phyloP scores from a whole-genome alignment of 92 coral and sea anemone genomes.

The Metridium senile region DNA sequence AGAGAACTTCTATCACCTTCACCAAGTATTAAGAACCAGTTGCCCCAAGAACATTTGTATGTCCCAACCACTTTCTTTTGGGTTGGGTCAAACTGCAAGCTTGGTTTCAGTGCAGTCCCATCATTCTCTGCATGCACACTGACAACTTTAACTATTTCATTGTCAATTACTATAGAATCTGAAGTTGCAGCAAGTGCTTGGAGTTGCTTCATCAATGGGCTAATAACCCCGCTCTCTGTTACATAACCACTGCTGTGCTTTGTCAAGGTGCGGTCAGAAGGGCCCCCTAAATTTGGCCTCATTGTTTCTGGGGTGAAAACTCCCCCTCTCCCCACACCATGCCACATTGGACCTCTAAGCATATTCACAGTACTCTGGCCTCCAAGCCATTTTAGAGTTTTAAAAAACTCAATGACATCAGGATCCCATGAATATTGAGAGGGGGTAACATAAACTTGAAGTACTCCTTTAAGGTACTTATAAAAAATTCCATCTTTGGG shows the following conservation, averaged over 20 bases:
- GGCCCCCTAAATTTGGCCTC: slow-evolving; percentile 42
- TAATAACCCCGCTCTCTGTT: slow-evolving; percentile 53
- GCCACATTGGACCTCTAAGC: slow-evolving; percentile 58
- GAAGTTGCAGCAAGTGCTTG: too few species aligned
- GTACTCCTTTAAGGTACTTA: slow-evolving; percentile 44
- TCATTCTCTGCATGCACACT: too few species aligned
- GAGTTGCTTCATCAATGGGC: too few species aligned
- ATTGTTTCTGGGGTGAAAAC: slow-evolving; percentile 23
- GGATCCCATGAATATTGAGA: slow-evolving; percentile 44
- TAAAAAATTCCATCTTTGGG: slow-evolving; percentile 50
- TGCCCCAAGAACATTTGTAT: slow-evolving; percentile 40
- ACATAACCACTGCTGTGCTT: slow-evolving; percentile 51
- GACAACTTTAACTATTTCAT: too few species aligned
- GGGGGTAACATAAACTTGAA: slow-evolving; percentile 53
- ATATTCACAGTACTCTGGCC: slow-evolving; percentile 53
- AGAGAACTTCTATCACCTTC: slow-evolving; percentile 28
- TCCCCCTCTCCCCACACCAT: slow-evolving; percentile 41
- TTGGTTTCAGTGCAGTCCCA: too few species aligned
- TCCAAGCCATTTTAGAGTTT: slow-evolving; percentile 52
- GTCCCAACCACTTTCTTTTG: too few species aligned
- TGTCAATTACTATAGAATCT: too few species aligned
- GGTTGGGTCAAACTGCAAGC: too few species aligned
- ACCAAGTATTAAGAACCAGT: slow-evolving; percentile 46
- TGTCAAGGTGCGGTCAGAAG: slow-evolving; percentile 45
- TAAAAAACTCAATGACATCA: slow-evolving; percentile 44